Evolutionary conservation across 2,888 invertebrate genomes (phyloP).

Genomic region (Epirrhoe alternata): DNA sequence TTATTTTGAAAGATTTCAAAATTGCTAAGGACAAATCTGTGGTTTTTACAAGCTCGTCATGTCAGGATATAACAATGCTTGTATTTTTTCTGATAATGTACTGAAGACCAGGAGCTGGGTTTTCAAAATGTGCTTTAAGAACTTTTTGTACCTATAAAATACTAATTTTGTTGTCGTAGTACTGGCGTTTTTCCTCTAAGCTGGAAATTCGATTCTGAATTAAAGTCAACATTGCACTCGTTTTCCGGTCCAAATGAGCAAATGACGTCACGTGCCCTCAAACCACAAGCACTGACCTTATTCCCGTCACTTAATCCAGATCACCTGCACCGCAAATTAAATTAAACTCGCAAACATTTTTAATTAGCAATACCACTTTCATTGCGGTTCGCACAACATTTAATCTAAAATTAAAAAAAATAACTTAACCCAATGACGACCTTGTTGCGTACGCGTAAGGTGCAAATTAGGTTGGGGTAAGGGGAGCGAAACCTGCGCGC

Average conservation of each 20-base stretch:
- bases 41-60: too few relatives aligned
- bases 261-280: slow-evolving; percentile 11
- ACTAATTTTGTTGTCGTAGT: background rate
- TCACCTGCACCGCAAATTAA: slow-evolving; percentile 40
- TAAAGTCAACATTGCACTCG: slow-evolving; percentile 4
- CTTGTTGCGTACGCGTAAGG: slow-evolving; percentile 36
- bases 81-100: too few relatives aligned
- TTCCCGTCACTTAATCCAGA: slow-evolving; percentile 23
- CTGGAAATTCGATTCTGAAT: background rate
- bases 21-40: too few relatives aligned
- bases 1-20: too few relatives aligned
- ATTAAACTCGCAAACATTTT: slow-evolving; percentile 54
- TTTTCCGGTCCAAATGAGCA: background rate
- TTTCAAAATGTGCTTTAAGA: too few relatives aligned
- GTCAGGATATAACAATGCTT: too few relatives aligned
- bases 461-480: slow-evolving; percentile 46
- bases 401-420: slow-evolving; percentile 51
- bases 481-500: slow-evolving; percentile 56
- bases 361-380: slow-evolving; percentile 67
- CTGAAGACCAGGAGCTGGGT: too few relatives aligned
- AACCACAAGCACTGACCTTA: slow-evolving; percentile 17
- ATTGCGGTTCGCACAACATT: slow-evolving; percentile 55
- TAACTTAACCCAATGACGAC: slow-evolving; percentile 39
- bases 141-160: too few relatives aligned
- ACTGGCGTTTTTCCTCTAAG: background rate